Conservation (phyloP, 2,113 vertebrate species). For the Candoia aspera region DNA sequence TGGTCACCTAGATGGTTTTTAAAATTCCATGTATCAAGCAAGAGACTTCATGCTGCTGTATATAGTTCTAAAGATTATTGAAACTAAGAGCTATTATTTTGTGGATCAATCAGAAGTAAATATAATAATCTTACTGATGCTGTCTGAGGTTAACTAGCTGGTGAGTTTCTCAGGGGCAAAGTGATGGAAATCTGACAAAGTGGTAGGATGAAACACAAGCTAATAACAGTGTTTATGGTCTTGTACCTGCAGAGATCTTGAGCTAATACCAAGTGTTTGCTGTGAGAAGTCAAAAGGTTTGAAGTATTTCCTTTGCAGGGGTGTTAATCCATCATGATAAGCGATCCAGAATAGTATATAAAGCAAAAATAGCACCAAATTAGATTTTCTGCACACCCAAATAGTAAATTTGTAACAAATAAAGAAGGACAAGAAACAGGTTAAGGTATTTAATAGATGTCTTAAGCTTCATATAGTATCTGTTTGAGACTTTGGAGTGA, state of each 20-base stretch:
- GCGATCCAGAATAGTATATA: slow-evolving; percentile 12
- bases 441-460: neutral
- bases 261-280: slow-evolving; percentile 20
- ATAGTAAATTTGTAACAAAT: neutral
- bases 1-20: neutral
- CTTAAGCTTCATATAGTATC: neutral
- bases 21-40: neutral
- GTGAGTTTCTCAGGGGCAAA: slow-evolving; percentile 3
- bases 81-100: slow-evolving; percentile 3
- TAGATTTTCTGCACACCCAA: neutral
- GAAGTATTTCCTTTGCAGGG: slow-evolving; percentile 4
- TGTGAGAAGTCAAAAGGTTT: slow-evolving; percentile 23
- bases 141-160: slow-evolving; percentile 22
- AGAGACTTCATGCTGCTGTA: neutral
- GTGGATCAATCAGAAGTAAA: slow-evolving; percentile 25
- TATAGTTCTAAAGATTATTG: neutral
- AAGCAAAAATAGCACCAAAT: neutral
- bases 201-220: neutral
- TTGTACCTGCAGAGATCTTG: neutral
- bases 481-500: neutral
- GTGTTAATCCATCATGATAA: slow-evolving; percentile 30
- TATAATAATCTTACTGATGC: slow-evolving; percentile 8
- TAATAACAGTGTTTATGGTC: slow-evolving; percentile 21
- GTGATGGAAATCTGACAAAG: neutral
- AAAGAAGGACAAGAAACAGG: no score